Base-by-base conservation (phyloP, 2,888 invertebrate species). In the Cerastis leucographa region DNA sequence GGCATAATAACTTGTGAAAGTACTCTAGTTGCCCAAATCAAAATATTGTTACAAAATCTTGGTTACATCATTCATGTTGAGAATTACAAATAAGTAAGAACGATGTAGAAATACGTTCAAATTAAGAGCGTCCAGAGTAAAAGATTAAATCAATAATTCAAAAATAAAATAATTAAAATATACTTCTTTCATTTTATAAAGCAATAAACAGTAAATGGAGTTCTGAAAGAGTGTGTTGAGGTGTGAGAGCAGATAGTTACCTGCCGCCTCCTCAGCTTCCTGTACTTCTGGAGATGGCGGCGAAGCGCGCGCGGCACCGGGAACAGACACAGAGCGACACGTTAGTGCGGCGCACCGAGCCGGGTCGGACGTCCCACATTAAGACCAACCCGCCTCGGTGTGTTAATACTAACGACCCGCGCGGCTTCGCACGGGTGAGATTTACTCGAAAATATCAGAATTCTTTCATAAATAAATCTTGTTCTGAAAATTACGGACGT, bases 221-320 rank as follows among this genome's bases (percentile, higher is more conserved):
- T 7, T 25, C 8, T 44, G 25, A 35, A n/a, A 2, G 14, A 25
- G 25, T 49, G 19, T 25, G 9, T 9, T 42, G 49, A 49, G 14
- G 65, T 51, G 61, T 46, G 54, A 70, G 90, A 90, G 85, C 93
- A 81, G 93, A 96, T 97, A 97, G 95, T 95, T 97, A 98, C 98
- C 98, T 98, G 98, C 96, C 98, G 97, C 94, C 98, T 97, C 94
- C 98, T 97, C 90, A 98, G 97, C 95, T 98, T 98, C 97, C 98
- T 98, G 97, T 98, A 98, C 97, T 98, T 98, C 98, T 98, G 97
- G 87, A 85, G 90, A 84, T 81, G 81, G 83, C 79, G 88, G 89
- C 89, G 54, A 56, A 91, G 79, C 90, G 89, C 89, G 87, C 91
- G 91, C 85, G 76, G 80, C 84, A 81, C 85, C 83, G 80, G 72